phyloP scores from a whole-genome alignment of 2,113 vertebrate species.

The Montifringilla adamsi region DNA sequence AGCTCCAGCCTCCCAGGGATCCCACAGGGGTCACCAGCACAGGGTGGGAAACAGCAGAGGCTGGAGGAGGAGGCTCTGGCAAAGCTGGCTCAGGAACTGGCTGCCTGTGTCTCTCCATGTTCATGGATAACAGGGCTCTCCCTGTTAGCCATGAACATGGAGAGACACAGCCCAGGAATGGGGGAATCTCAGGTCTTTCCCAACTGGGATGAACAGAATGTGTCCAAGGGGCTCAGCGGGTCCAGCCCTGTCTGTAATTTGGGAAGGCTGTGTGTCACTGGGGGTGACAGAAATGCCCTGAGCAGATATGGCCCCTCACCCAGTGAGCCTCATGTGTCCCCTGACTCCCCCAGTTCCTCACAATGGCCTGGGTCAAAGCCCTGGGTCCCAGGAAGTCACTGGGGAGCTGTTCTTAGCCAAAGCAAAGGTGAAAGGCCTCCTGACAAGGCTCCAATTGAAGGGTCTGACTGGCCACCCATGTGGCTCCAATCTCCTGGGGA shows the following conservation, averaged over 20 bases:
- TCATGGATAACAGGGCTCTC: too few relatives aligned
- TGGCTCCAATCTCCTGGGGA: neutral
- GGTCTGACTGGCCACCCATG: neutral
- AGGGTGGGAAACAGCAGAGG: accelerated
- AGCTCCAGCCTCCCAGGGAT: accelerated
- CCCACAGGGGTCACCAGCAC: accelerated
- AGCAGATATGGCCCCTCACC: neutral
- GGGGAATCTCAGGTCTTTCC: neutral
- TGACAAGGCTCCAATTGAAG: neutral
- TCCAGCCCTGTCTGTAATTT: neutral
- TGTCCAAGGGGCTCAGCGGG: accelerated
- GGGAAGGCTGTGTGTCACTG: neutral
- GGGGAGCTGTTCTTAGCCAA: neutral
- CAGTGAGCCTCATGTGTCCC: neutral
- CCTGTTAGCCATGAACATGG: too few relatives aligned
- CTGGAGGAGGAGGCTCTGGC: neutral
- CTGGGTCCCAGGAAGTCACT: accelerated
- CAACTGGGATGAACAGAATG: neutral
- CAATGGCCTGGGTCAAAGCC: neutral
- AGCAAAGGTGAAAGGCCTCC: neutral
- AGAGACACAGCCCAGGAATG: neutral
- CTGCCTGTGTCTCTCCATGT: accelerated
- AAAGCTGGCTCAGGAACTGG: neutral
- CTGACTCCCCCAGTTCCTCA: accelerated
- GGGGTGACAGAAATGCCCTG: neutral